Base-by-base conservation (phyloP, 2,888 invertebrate genomes). In the Ariolimax columbianus region DNA sequence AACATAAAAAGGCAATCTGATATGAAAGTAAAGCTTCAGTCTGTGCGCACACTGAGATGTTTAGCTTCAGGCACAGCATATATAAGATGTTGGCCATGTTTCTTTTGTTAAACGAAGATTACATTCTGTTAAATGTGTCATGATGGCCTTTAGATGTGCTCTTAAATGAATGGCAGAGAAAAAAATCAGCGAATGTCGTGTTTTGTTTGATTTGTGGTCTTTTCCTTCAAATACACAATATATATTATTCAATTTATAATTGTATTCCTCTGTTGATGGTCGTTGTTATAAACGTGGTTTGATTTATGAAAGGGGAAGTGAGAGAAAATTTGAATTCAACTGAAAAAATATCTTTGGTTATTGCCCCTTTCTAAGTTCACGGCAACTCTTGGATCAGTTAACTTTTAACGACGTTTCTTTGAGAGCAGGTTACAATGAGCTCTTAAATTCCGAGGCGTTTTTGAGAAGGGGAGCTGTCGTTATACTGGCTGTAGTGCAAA, bases 41-140 rank as follows among this genome's bases (percentile, higher is more conserved):
- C 23, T 19, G 68, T 47, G 0, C 3, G 26, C 23, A 30, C 4
- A 14, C 33, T 68, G 30, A 11, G 66, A 1, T 43, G 43, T 26
- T 47, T 79, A 9, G 66, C 66, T 1, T 47, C 40, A 40, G 47
- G 30, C 30, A 68, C 23, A 30, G 6, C 38, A 9, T 19, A 63
- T 47, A 2, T 47, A 47, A 63, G 33, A 36, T 43, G 38, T n/a
- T 33, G 36, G 68, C 66, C 79, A 43, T 73, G 78, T 36, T 81
- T 51, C 43, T 80, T 73, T 47, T 80, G 70, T 33, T 80, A n/a
- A 59, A 80, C 63, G 17, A 47, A 33, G 33, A 43, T 19, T 30
- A 6, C 66, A 4, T 38, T 75, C 6, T 30, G 30, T 33, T 51
- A 19, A 73, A 14, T 33, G 66, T 43, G 14, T 26, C 73, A 23